Conservation (phyloP, 2,113 vertebrate species). For the Ptychochromis oligacanthus region DNA sequence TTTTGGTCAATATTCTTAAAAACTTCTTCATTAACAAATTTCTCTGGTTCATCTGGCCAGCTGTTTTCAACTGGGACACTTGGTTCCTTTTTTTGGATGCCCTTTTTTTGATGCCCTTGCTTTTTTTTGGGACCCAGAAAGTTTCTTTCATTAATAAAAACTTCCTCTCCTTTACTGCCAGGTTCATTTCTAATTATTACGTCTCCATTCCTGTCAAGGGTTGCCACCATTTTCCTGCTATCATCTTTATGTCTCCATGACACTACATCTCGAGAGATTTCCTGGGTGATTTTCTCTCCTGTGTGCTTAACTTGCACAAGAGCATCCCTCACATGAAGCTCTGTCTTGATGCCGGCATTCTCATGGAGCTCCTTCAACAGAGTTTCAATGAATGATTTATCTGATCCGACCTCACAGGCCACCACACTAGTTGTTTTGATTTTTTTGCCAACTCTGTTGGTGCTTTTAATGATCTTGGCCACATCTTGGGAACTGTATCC, state of each 20-base stretch:
- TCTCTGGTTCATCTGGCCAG: conserved; percentile 5
- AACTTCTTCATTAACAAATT: background rate
- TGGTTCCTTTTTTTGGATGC: no score
- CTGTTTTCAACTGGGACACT: no score
- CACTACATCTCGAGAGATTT: conserved; percentile 15
- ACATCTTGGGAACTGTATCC: conserved; percentile 8
- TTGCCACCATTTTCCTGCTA: conserved; percentile 52
- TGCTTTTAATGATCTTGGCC: background rate
- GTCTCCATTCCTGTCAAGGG: background rate
- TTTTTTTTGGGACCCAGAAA: background rate
- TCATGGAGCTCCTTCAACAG: conserved; percentile 31
- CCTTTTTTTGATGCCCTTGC: rapidly evolving
- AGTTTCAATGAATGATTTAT: background rate
- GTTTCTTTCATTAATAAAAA: conserved; percentile 38
- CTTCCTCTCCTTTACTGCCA: conserved; percentile 6
- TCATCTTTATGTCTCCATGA: conserved; percentile 37
- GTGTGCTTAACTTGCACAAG: conserved; percentile 37
- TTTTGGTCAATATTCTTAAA: rapidly evolving
- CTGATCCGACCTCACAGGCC: conserved; percentile 51
- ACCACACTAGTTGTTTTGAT: conserved; percentile 61
- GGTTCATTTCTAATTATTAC: conserved; percentile 13
- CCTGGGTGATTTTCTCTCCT: conserved; percentile 43
- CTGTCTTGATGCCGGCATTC: conserved; percentile 16
- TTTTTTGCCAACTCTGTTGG: background rate
- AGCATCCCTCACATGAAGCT: conserved; percentile 41